Conservation (phyloP, 2,888 invertebrate genomes). For the Odontocolon sp. region DNA sequence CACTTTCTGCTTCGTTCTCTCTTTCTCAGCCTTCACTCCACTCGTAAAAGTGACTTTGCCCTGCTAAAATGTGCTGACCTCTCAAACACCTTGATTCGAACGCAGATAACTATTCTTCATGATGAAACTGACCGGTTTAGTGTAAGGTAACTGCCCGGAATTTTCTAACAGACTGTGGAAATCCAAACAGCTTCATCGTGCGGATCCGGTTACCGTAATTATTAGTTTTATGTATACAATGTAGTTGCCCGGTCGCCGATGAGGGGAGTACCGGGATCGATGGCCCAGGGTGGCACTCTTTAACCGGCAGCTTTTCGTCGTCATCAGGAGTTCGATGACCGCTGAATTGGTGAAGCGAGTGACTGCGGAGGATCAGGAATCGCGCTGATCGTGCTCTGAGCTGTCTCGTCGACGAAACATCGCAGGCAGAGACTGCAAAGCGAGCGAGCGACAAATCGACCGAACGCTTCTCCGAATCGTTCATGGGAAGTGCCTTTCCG, state of each 20-base stretch:
- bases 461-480: constrained; percentile 47
- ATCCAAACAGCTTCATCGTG: too few species aligned
- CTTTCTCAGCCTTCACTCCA: background rate
- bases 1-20: constrained; percentile 3
- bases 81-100: background rate
- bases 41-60: constrained; percentile 1
- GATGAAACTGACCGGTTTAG: too few species aligned
- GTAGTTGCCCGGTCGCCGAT: too few species aligned
- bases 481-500: constrained; percentile 50
- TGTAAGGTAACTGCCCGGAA: too few species aligned
- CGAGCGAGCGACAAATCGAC: constrained; percentile 2
- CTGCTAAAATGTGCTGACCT: background rate
- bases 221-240: too few species aligned
- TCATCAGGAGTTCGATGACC: constrained; percentile 24
- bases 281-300: background rate
- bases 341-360: background rate
- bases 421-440: background rate
- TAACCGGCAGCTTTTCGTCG: background rate
- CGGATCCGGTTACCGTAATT: too few species aligned
- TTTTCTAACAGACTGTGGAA: background rate
- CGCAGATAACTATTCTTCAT: too few species aligned
- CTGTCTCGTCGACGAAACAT: constrained; percentile 23
- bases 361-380: constrained; percentile 11
- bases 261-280: background rate
- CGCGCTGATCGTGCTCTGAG: constrained; percentile 15